Conservation (phyloP, 2,113 vertebrate genomes). For the Phylloscopus trochilus region DNA sequence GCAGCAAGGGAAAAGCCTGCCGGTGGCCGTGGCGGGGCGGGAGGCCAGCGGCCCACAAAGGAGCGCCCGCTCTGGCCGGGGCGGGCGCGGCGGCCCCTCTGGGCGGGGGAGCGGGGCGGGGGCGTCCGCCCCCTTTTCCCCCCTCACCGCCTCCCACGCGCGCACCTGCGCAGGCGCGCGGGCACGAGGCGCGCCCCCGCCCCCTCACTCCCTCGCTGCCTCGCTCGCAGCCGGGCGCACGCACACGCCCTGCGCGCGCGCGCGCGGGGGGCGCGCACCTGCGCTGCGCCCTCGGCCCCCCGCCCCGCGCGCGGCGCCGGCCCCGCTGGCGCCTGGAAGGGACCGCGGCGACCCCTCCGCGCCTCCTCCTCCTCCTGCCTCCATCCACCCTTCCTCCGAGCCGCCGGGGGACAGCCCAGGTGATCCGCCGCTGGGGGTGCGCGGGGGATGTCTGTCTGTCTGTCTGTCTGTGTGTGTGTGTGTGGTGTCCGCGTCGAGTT, state of each 20-base stretch:
- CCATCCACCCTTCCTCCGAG: not conserved
- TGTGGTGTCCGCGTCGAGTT: not conserved
- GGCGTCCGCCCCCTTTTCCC: not conserved
- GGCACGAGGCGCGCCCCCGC: not conserved
- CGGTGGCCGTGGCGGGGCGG: rapidly evolving
- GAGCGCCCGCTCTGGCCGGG: rapidly evolving
- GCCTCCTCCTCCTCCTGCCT: not conserved
- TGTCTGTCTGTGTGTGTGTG: not conserved
- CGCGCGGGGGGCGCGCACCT: not conserved
- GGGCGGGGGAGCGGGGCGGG: not conserved
- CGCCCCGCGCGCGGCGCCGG: not conserved
- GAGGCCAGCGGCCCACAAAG: rapidly evolving
- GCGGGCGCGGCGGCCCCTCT: not conserved
- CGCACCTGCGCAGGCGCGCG: not conserved
- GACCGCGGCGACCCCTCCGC: not conserved
- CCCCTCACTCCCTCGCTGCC: not conserved
- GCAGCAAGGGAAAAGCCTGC: not conserved
- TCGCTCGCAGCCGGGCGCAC: not conserved
- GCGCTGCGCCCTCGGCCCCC: not conserved
- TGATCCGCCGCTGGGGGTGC: not conserved
- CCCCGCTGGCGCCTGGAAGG: not conserved
- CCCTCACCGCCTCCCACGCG: not conserved
- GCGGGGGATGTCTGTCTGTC: not conserved
- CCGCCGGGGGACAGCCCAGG: not conserved
- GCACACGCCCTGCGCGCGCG: not conserved